Conservation (phyloP, 2,888 invertebrate genomes). For the Nipponacmea schrenckii region DNA sequence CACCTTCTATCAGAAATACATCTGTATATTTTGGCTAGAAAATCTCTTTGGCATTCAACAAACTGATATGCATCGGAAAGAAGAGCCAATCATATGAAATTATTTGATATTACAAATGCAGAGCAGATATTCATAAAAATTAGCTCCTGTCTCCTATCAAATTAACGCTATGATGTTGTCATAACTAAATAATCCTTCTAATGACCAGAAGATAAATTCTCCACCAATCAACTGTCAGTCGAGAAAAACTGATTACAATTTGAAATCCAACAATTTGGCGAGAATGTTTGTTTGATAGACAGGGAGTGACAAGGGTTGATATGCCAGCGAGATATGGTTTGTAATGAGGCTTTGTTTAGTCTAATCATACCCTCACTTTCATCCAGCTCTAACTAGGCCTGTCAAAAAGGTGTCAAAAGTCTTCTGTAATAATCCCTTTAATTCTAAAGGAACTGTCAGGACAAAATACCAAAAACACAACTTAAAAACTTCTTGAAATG, state of each 20-base stretch:
- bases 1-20: too few species aligned
- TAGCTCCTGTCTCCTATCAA: neutral
- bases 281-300: neutral
- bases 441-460: conserved; percentile 15
- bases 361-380: conserved; percentile 26
- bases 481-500: neutral
- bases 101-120: too few species aligned
- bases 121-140: neutral
- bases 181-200: conserved; percentile 4
- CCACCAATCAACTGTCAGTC: neutral
- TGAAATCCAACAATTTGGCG: conserved; percentile 1
- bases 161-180: neutral
- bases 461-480: neutral
- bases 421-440: conserved; percentile 29
- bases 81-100: too few species aligned
- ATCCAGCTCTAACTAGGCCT: conserved; percentile 17
- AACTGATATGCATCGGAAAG: too few species aligned
- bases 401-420: conserved; percentile 25
- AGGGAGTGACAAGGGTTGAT: conserved; percentile 16
- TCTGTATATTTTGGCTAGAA: too few species aligned
- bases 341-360: conserved; percentile 27
- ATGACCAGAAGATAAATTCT: neutral
- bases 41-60: too few species aligned
- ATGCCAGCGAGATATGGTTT: conserved; percentile 8
- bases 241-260: conserved; percentile 1